Evolutionary conservation across 2,113 vertebrate genomes (phyloP).

Genomic region (Ophiodon elongatus): DNA sequence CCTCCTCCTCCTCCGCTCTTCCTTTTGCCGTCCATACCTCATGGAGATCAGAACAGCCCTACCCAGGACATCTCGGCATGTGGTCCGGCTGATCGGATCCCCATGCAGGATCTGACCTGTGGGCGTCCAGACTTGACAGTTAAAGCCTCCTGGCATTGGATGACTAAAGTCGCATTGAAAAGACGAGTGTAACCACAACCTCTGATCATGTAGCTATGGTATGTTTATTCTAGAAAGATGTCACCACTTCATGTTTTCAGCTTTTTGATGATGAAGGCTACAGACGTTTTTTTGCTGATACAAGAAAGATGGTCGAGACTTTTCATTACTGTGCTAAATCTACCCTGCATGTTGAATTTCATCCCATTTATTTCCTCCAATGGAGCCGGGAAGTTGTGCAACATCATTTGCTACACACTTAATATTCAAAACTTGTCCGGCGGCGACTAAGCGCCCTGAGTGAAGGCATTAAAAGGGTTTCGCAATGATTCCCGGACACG

Average conservation of each 20-base stretch:
- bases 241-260: neutral
- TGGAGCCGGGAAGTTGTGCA: neutral
- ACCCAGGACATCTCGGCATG: too few relatives aligned
- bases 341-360: neutral
- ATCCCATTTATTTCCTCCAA: neutral
- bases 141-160: too few relatives aligned
- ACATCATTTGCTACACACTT: neutral
- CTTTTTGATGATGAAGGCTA: neutral
- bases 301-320: neutral
- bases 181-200: neutral
- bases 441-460: neutral
- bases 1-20: too few relatives aligned
- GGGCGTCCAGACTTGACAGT: too few relatives aligned
- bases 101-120: too few relatives aligned
- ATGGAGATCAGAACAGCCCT: too few relatives aligned
- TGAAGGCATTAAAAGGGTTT: neutral
- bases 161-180: too few relatives aligned
- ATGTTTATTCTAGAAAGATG: neutral
- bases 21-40: too few relatives aligned
- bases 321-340: neutral
- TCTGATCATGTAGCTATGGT: neutral
- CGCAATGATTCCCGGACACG: neutral
- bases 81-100: neutral
- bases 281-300: neutral
- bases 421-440: neutral